These are phyloP conservation scores for Cecropterus lyciades DNA, from an alignment of 1,140 invertebrate species.

Conservation along the genomic window DNA sequence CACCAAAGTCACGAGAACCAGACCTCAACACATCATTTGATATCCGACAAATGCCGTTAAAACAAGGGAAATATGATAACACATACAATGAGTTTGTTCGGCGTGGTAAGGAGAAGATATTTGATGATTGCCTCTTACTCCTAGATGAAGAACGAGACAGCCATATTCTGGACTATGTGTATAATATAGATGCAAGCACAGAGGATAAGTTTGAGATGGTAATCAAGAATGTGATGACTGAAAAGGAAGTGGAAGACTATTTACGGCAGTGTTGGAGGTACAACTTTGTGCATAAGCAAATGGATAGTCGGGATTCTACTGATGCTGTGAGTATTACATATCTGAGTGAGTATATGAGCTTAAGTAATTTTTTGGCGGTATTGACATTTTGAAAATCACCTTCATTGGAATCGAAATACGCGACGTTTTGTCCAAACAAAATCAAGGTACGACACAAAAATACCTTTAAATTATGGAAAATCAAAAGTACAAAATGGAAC, in stretches of 20 bases:
- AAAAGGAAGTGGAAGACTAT: conserved; percentile 71
- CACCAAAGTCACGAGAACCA: conserved; percentile 54
- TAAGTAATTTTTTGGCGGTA: no score
- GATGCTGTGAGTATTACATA: conserved; percentile 51
- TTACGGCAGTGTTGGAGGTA: conserved; percentile 74
- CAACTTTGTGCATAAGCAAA: conserved; percentile 60
- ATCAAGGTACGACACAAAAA: no score
- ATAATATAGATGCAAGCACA: conserved; percentile 69
- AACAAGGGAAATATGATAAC: conserved; percentile 64
- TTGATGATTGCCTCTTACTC: conserved; percentile 57
- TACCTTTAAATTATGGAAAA: no score
- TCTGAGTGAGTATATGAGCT: no score
- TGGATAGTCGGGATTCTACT: conserved; percentile 46
- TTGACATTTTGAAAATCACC: no score
- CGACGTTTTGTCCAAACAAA: no score
- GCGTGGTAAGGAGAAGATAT: conserved; percentile 68
- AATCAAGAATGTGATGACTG: conserved; percentile 58
- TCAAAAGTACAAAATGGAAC: no score
- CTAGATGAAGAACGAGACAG: conserved; percentile 43
- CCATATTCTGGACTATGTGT: conserved; percentile 58
- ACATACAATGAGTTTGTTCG: conserved; percentile 71
- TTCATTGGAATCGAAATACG: no score
- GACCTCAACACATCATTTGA: conserved; percentile 68
- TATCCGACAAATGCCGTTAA: conserved; percentile 57
- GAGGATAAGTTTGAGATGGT: conserved; percentile 72